These are phyloP conservation scores for Brachypalpus laphriformis DNA, from an alignment of 2,888 invertebrate species.

Conservation along the genomic window DNA sequence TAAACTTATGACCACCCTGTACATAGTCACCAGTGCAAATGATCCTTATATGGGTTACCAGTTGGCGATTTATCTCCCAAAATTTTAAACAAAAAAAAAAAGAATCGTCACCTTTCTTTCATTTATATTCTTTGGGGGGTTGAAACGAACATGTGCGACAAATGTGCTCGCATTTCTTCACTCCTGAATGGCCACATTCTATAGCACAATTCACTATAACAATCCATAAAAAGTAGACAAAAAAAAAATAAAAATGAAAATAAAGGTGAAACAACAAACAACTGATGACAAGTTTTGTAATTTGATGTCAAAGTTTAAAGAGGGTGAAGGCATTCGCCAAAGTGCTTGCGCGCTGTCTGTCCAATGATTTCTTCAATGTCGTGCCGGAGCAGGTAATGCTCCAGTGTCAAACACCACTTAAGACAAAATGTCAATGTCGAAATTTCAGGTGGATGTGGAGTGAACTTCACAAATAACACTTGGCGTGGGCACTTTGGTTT, in stretches of 20 bases:
- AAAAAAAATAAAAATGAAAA: neutral
- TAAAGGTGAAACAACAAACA: conserved; percentile 8
- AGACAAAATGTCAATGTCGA: conserved; percentile 64
- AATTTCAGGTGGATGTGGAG: conserved; percentile 40
- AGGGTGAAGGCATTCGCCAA: conserved; percentile 29
- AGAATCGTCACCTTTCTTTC: neutral
- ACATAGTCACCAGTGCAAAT: neutral
- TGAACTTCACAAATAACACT: conserved; percentile 30
- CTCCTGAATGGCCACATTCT: neutral
- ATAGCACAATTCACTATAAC: neutral
- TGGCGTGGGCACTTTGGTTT: conserved; percentile 24
- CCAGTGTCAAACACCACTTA: conserved; percentile 48
- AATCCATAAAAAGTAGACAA: neutral
- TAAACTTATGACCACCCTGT: neutral
- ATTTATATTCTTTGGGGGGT: neutral
- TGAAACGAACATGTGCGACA: neutral
- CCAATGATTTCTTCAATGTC: conserved; percentile 31
- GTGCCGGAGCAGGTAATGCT: conserved; percentile 19
- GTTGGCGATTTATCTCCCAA: neutral
- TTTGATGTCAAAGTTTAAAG: conserved; percentile 48
- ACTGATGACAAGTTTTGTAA: conserved; percentile 38
- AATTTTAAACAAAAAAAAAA: neutral
- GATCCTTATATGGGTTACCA: no score
- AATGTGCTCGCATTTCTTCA: neutral
- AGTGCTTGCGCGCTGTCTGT: conserved; percentile 21